Evolutionary conservation across 2,113 vertebrate genomes (phyloP), one percentile per base, ranked within the genome.

Genomic region (Ardeotis arabs): DNA sequence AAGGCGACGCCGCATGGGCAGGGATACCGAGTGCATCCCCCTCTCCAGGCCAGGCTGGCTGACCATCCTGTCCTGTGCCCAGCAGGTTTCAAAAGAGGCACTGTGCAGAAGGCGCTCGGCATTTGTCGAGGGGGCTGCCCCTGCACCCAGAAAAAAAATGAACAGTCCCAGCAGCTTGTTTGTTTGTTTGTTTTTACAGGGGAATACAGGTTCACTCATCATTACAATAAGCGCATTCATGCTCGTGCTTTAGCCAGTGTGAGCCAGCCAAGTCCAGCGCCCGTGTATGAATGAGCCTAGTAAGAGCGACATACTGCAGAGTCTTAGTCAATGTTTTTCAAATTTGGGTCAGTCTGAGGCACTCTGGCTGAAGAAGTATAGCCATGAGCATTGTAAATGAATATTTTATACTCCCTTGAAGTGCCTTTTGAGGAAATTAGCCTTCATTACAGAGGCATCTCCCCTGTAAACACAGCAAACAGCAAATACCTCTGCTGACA

Each of bases 391-490:
- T 95, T 94, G 55, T 80, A 94, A 96, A 95, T 89, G 88, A 91
- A 16, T 62, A 90, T 80, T 78, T 95, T 81, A 58, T 50, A 75
- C 68, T 92, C 95, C 88, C 92, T 97, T 90, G 68, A 97, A 95
- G 90, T 84, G 27, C 52, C 80, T 75, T 69, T 92, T 90, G 96
- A 86, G 79, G 72, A 96, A 97, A 91, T 84, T 68, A 83, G 49
- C 68, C 86, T 94, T 96, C 95, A 95, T 96, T 95, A 96, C 55
- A 87, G 60, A 87, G 94, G 74, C 91, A 77, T 81, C 85, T 95
- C 66, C 88, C 85, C 82, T 79, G 91, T 82, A 94, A 93, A 83
- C 33, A 47, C 4, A 53, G 87, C 62, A 41, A 92, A 83, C 44
- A 84, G 56, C 44, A 96, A 88, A 85, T 76, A 91, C 92, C 75